Evolutionary conservation across 2,797 vertebrate species (phyloP), one percentile per base, ranked within the genome.

Genomic region (Avahi laniger): DNA sequence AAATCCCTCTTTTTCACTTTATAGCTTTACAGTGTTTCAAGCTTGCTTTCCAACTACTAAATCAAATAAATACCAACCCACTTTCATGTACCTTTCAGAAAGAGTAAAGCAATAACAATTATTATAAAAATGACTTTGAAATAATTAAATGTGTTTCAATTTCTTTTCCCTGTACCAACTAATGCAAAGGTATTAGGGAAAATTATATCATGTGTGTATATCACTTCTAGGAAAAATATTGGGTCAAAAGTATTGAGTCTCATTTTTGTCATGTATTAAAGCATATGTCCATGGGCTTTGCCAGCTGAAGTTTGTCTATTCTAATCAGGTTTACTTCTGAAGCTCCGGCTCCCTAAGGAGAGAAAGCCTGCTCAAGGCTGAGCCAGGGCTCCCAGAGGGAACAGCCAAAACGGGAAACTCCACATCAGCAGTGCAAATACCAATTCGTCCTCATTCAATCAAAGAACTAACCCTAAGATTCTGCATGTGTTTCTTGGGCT

Each of bases 321-420:
- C 82, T 89, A 48, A 76, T 98, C 90, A 96, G 67, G 76, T 12
- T 84, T 95, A 35, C 12, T 79, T 84, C 54, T 79, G 50, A 83
- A 86, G 63, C n/a, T 48, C n/a, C 35, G 35, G 4, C 79, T 92
- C 88, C 43, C 0, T 8, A 52, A 79, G 41, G 67, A 0, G 18
- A n/a, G 28, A 35, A 91, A 0, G 59, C 18, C 1, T 65, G 1
- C 35, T 93, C 48, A 65, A 0, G 59, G 0, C 65, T 83, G 72
- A 67, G 3, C 83, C 14, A 81, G 11, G 46, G 33, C 43, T 83
- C 87, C 41, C 72, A 54, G 61, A 87, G 67, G 41, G n/a, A 93
- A 46, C 50, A 96, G 89, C 26, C 20, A 0, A 76, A 97, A 89
- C 35, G 2, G 85, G 98, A 97, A 20, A 59, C 33, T 75, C 92